Base-by-base conservation (phyloP, 2,888 invertebrate genomes). In the Rotaria sp. region DNA sequence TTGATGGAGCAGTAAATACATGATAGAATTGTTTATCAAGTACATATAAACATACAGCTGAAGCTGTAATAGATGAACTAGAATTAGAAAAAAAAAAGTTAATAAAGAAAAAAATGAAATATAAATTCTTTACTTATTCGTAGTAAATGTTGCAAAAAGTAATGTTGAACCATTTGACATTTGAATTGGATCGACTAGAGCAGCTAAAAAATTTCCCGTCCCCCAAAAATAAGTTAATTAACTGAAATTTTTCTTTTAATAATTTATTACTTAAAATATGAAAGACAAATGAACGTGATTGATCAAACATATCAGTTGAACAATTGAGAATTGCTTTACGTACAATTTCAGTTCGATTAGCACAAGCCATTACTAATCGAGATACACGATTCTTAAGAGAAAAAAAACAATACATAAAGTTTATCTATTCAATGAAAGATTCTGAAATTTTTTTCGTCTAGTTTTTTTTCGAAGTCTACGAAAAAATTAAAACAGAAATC, bases 1-100 rank as follows among this genome's bases (percentile, higher is more conserved):
- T 45, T 26, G 80, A 80, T 80, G 45, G n/a, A n/a, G 10, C 45
- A n/a, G 80, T 80, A n/a, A 80, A 80, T 45, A 45, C 26, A 80
- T 80, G 45, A 45, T 80, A 80, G n/a, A 80, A 80, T 45, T 80
- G 80, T 38, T 67, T 67, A 80, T 80, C n/a, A 11, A 80, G n/a
- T 13, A 45, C 4, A n/a, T 45, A 80, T 80, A 80, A 45, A 45
- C 80, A 80, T 13, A 80, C 45, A 45, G 80, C 80, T 13, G 80
- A 80, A 45, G 80, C 80, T 5, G 80, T 80, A 8, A 80, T 41
- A 4, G 80, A n/a, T 80, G 80, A 80, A 80, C 80, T 80, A 80
- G 24, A 7, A 41, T 38, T 21, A n/a, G 3, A 59, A 2, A 8
- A 7, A 15, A 59, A 59, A 2, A n/a, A 7, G 15, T 30, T 3